Percentiles rank a stretch among this genome's conserved stretches.
phyloP scores from a whole-genome alignment of 2,888 invertebrate species.

The Eutolmus rufibarbis region DNA sequence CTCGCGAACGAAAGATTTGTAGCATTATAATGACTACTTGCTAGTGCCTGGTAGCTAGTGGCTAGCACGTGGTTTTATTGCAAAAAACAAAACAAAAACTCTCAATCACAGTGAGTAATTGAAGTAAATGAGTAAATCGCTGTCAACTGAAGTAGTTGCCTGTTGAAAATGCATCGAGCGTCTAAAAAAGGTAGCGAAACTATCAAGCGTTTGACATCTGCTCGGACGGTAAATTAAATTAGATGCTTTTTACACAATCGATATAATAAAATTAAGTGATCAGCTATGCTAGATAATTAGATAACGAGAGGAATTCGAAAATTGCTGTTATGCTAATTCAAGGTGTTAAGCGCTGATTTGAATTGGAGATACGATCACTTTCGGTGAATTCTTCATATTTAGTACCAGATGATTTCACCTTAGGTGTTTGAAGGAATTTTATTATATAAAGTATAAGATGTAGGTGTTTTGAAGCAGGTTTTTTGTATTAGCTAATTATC shows the following conservation, averaged over 20 bases:
- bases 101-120: background rate
- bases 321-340: background rate
- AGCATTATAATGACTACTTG: background rate
- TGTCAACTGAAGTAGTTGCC: background rate
- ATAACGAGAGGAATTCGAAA: background rate
- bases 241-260: background rate
- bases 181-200: background rate
- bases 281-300: background rate
- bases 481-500: background rate
- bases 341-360: background rate
- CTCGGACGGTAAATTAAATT: background rate
- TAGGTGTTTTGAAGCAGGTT: background rate
- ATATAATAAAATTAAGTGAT: background rate
- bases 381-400: background rate
- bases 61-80: conserved; percentile 1
- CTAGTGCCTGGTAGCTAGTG: background rate
- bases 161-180: background rate
- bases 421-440: background rate
- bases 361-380: background rate
- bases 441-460: background rate
- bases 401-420: background rate
- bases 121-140: background rate
- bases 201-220: background rate
- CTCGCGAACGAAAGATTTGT: background rate
- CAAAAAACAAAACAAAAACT: background rate